Evolutionary conservation across 2,797 vertebrate genomes (phyloP), one percentile per base, ranked within the genome.

Genomic region (Hoplostethus mediterraneus): DNA sequence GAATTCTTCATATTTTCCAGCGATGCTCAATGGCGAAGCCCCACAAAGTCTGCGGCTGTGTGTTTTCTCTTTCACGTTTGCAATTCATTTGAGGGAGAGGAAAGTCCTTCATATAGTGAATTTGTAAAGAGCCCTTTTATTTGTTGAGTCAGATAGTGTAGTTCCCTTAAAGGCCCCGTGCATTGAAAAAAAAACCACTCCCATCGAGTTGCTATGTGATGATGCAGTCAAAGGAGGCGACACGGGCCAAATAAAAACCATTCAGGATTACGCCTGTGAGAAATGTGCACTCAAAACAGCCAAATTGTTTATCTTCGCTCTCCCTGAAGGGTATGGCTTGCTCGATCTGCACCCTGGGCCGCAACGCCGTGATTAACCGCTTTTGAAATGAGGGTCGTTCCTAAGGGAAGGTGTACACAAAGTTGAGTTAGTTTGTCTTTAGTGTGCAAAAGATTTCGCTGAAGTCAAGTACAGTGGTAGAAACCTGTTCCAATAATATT

Each of bases 251-350:
- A 77, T 76, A n/a, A 71, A 73, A 77, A 40, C 60, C 25, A 44
- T 49, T 67, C 4, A 59, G 67, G 83, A 73, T 60, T 3, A 76
- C 61, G 69, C 73, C 71, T 58, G 8, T 2, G 49, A 90, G 78
- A 75, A 61, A 71, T 79, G 74, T 75, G 36, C 71, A 66, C 56
- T 73, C 54, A 62, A 66, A 87, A 80, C 71, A 81, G 73, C 79
- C 60, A 75, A 51, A 63, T 76, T 79, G 63, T 87, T 84, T 89
- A 82, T 75, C 67, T 82, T 55, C 14, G 2, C 63, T 69, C 48
- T 31, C 48, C 9, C 38, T 63, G 70, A 69, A 73, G 77, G 67
- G 48, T 12, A 71, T 12, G 69, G 67, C 73, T 63, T 30, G 3
- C 47, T 76, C 56, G 17, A 13, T n/a, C 67, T 63, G 47, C 67